phyloP scores from a whole-genome alignment of 2,113 vertebrate genomes.

The Callaeas wilsoni region DNA sequence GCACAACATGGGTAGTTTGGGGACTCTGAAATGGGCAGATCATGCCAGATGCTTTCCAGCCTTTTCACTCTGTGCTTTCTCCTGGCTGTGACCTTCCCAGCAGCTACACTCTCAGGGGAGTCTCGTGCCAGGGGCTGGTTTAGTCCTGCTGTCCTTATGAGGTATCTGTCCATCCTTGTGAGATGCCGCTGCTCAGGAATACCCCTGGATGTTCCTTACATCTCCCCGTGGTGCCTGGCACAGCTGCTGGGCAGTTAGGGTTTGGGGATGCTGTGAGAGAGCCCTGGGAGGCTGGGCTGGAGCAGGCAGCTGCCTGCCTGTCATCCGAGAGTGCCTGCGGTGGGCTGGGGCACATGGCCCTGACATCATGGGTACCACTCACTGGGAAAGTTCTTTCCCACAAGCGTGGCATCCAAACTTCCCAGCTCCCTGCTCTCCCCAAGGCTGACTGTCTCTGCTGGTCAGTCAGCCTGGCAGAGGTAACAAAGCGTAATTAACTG shows the following conservation, averaged over 20 bases:
- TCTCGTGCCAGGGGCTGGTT: background rate
- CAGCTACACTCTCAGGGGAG: background rate
- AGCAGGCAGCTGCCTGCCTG: background rate
- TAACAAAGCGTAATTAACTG: background rate
- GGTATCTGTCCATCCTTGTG: background rate
- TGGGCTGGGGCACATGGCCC: background rate
- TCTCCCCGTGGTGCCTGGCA: fast-evolving
- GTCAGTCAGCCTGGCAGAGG: background rate
- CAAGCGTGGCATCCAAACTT: fast-evolving
- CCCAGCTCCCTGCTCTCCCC: background rate
- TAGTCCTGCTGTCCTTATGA: background rate
- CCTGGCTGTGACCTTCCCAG: constrained; percentile 30
- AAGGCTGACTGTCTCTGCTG: background rate
- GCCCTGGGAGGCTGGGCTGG: background rate
- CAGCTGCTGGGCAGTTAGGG: background rate
- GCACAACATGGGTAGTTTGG: background rate
- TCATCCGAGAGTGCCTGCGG: fast-evolving
- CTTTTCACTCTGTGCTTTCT: background rate
- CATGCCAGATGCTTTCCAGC: background rate
- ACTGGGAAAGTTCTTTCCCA: background rate
- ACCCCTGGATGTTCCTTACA: background rate
- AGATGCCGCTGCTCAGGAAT: background rate
- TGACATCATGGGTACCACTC: fast-evolving
- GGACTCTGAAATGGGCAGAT: background rate
- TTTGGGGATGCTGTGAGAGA: background rate